Evolutionary conservation across 2,888 invertebrate genomes (phyloP).

Genomic region (Stenichneumon culpator): DNA sequence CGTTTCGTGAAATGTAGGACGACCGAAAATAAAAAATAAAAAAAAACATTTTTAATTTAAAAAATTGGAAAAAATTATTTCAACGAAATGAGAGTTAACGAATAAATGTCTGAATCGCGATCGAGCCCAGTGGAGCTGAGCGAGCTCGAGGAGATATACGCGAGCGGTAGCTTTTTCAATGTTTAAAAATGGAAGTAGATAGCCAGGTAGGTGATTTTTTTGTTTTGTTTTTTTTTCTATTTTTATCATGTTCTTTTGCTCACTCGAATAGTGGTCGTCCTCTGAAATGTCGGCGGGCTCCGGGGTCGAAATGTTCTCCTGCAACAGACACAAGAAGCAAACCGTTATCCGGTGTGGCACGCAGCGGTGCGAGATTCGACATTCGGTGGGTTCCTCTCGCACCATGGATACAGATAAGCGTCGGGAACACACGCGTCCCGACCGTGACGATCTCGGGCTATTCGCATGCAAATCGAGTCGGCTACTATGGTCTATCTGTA

Average conservation of each 20-base stretch:
- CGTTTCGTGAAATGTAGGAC: neutral
- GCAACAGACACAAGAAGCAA: slow-evolving; percentile 84
- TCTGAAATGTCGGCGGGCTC: slow-evolving; percentile 90
- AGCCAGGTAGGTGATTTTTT: slow-evolving; percentile 4
- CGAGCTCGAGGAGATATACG: slow-evolving; percentile 2
- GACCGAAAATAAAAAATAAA: neutral
- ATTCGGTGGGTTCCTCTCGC: slow-evolving; percentile 49
- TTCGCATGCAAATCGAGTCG: slow-evolving; percentile 70
- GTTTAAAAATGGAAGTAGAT: slow-evolving; percentile 51
- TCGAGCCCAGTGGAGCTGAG: slow-evolving; percentile 17
- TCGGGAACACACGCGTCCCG: slow-evolving; percentile 58
- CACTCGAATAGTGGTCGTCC: slow-evolving; percentile 91
- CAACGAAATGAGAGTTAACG: slow-evolving; percentile 1
- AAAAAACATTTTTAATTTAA: too few species aligned
- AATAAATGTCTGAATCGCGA: slow-evolving; percentile 14
- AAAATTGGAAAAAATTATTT: neutral
- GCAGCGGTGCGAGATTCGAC: slow-evolving; percentile 43
- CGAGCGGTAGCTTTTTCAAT: slow-evolving; percentile 36
- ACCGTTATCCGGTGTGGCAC: slow-evolving; percentile 63
- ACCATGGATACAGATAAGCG: slow-evolving; percentile 37
- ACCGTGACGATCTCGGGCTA: slow-evolving; percentile 69
- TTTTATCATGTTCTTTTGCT: slow-evolving; percentile 80
- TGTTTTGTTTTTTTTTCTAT: slow-evolving; percentile 38
- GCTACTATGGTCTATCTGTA: slow-evolving; percentile 56
- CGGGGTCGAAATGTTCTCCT: slow-evolving; percentile 90